Percentiles rank a stretch among this genome's conserved stretches.
These are phyloP conservation scores for Clinocottus analis DNA, from an alignment of 2,113 vertebrate genomes.

Conservation along the genomic window DNA sequence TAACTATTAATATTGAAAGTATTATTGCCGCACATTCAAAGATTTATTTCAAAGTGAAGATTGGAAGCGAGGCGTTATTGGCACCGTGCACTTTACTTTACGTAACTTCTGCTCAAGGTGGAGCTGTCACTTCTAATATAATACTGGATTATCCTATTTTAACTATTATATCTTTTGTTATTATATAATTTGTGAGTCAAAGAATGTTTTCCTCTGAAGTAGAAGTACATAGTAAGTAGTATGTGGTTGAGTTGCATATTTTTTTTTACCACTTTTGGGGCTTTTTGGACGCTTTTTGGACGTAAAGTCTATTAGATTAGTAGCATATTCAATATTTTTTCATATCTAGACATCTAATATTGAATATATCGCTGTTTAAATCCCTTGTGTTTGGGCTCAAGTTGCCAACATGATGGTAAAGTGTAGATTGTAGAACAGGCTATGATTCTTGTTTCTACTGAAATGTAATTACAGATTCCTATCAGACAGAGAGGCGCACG, in stretches of 20 bases:
- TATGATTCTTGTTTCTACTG: neutral
- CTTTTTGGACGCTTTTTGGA: too few relatives aligned
- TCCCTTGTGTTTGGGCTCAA: too few relatives aligned
- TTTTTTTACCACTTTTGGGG: too few relatives aligned
- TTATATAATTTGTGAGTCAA: too few relatives aligned
- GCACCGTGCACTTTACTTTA: neutral
- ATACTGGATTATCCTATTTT: too few relatives aligned
- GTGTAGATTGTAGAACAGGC: too few relatives aligned
- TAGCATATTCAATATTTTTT: neutral
- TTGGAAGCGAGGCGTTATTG: neutral
- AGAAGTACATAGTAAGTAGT: neutral
- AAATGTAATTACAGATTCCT: slow-evolving; percentile 11
- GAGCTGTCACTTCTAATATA: neutral
- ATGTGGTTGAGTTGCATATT: neutral
- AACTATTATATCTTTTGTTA: too few relatives aligned
- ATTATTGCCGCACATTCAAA: neutral
- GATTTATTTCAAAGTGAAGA: neutral
- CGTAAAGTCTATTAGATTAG: neutral
- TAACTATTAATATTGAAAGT: too few relatives aligned
- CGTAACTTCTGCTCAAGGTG: neutral
- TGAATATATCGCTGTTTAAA: neutral
- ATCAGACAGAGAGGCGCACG: neutral
- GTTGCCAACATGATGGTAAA: too few relatives aligned
- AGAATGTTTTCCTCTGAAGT: too few relatives aligned
- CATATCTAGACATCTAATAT: neutral